Percentiles rank a stretch among this genome's conserved stretches.
Evolutionary conservation across 1,140 invertebrate genomes (phyloP).

Genomic region (Tetraneura akinire): DNA sequence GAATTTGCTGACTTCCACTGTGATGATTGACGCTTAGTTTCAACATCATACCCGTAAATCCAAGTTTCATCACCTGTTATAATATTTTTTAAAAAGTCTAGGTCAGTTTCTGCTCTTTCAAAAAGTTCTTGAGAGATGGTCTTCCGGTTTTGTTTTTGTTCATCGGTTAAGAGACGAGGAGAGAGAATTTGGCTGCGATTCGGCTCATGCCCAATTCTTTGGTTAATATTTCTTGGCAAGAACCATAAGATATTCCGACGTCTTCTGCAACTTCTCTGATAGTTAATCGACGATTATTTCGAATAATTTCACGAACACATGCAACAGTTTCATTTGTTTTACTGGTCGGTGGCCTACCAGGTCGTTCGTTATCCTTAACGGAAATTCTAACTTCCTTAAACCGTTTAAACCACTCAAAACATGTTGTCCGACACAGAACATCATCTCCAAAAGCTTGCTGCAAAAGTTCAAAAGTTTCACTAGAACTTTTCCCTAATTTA

Average conservation of each 20-base stretch:
- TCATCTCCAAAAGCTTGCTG: constrained; percentile 22
- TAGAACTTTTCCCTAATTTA: too few relatives aligned
- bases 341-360: too few relatives aligned
- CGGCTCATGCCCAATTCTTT: too few relatives aligned
- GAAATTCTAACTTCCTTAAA: too few relatives aligned
- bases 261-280: too few relatives aligned
- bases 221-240: too few relatives aligned
- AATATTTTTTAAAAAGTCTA: constrained; percentile 22
- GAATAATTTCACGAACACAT: too few relatives aligned
- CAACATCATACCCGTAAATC: constrained; percentile 25
- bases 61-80: constrained; percentile 34
- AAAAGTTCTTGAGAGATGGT: constrained; percentile 5
- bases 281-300: too few relatives aligned
- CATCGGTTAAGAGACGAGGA: background rate
- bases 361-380: too few relatives aligned
- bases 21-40: constrained; percentile 23
- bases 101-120: constrained; percentile 17
- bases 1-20: constrained; percentile 23
- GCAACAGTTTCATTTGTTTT: too few relatives aligned
- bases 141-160: constrained; percentile 27
- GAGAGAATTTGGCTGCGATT: constrained; percentile 5
- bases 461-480: background rate
- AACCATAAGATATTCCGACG: too few relatives aligned
- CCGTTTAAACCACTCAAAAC: too few relatives aligned
- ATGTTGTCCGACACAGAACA: constrained; percentile 12